Percentiles rank a stretch among this genome's conserved stretches.
These are phyloP conservation scores for Homarus americanus DNA, from an alignment of 1,140 invertebrate species.

Conservation along the genomic window DNA sequence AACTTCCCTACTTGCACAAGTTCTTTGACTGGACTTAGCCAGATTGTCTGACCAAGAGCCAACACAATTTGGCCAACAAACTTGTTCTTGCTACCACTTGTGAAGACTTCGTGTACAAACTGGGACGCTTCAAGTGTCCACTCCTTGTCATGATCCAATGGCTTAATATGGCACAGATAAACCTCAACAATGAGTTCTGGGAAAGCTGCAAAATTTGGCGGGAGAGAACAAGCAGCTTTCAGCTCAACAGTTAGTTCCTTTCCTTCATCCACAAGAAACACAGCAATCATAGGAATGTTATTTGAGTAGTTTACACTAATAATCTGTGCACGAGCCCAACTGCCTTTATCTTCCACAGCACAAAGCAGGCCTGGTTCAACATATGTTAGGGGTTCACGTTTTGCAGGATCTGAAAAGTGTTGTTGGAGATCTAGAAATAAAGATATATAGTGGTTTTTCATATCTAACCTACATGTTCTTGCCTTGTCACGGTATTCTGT, in stretches of 20 bases:
- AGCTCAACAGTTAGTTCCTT: slow-evolving; percentile 27
- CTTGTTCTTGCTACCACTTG: background rate
- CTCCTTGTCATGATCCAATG: slow-evolving; percentile 25
- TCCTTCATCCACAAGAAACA: slow-evolving; percentile 63
- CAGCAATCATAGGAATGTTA: background rate
- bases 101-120: slow-evolving; percentile 23
- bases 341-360: slow-evolving; percentile 17
- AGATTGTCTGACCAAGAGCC: slow-evolving; percentile 35
- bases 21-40: slow-evolving; percentile 53
- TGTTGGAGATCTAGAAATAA: slow-evolving; percentile 38
- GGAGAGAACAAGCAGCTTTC: slow-evolving; percentile 13
- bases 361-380: slow-evolving; percentile 17
- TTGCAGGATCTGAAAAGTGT: slow-evolving; percentile 30
- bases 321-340: slow-evolving; percentile 38
- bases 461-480: background rate
- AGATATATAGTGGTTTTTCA: slow-evolving; percentile 30
- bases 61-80: slow-evolving; percentile 57
- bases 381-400: background rate
- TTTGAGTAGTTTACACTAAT: slow-evolving; percentile 26
- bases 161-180: slow-evolving; percentile 45
- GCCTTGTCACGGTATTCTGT: slow-evolving; percentile 41
- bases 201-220: slow-evolving; percentile 13
- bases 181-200: slow-evolving; percentile 57
- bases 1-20: slow-evolving; percentile 28
- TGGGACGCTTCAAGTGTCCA: slow-evolving; percentile 53